Evolutionary conservation across 2,888 invertebrate genomes (phyloP), one percentile per base, ranked within the genome.

Genomic region (Caenorhabditis plicata): DNA sequence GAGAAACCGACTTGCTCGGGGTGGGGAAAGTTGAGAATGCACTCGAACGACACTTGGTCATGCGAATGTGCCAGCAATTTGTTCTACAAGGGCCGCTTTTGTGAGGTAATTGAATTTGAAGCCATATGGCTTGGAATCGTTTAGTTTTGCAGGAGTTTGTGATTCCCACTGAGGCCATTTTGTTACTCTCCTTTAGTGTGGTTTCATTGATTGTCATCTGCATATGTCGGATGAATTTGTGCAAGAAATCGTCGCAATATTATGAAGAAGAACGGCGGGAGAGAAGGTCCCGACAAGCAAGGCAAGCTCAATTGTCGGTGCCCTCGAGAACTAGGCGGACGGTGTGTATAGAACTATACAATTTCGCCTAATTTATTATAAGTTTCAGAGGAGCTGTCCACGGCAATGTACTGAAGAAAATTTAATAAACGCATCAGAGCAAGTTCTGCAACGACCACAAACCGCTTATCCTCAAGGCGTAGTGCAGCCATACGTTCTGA

Each of bases 1-100:
- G 73, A 79, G 43, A 53, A 50, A 11, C 51, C 78, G 15, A 40
- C 41, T 4, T 79, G 79, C 45, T 52, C 61, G 32, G 67, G 77
- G 41, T 54, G 61, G 5, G 78, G 73, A 11, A 39, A 32, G 1
- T 47, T 69, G n/a, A 19, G 51, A 3, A 44, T 27, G 4, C 49
- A 62, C 27, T 49, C 55, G 8, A 62, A 56, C 33, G 46, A 51
- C 19, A 56, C 44, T n/a, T 68, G 66, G 64, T 13, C 38, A 22
- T 75, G 75, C 44, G 63, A 68, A 42, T 75, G 75, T 40, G 48
- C 56, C 4, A 62, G 63, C 20, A 48, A 58, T 7, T 62, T 64
- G 57, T 77, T 65, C 36, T 60, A 61, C 27, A 50, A 48, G 9
- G 65, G 66, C 9, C 20, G 17, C 13, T 66, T 60, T 36, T 68